Base-by-base conservation (phyloP, 2,888 invertebrate genomes). In the Epirrhoe alternata region DNA sequence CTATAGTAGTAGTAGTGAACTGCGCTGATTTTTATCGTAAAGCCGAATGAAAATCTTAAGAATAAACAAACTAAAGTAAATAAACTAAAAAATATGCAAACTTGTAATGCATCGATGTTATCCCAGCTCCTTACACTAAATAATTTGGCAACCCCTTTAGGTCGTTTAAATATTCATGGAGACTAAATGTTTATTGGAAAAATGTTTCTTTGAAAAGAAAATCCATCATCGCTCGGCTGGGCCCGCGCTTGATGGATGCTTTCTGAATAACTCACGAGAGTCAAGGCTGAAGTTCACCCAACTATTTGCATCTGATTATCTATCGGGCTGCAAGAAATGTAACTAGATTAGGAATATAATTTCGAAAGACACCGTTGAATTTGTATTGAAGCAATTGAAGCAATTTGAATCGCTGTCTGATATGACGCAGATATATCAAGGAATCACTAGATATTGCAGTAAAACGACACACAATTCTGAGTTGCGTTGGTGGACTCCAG, bases 181-280 rank as follows among this genome's bases (percentile, higher is more conserved):
- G 38, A 42, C 38, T 24, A 38, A 59, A 59, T 59, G 38, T 42
- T 42, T 38, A 24, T 51, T 42, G 14, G 10, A 54, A 54, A 61
- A 24, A 55, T 38, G 17, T 42, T 55, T 55, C 12, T 55, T 24
- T 47, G 7, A 16, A 6, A 30, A 52, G 31, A 45, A 58, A 54
- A 49, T 61, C 47, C 54, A 49, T 55, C 54, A 35, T 49, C 54
- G 54, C 38, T 49, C 5, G 47, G 54, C 53, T 53, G 47, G 35
- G 53, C 45, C 24, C n/a, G 12, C 31, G 16, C 53, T 17, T 61
- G 45, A 53, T 61, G 61, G 47, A 61, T 54, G 53, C 17, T 47
- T 61, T 61, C 53, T 53, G 61, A 61, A 54, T 61, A 54, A 61
- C 49, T 61, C 35, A 61, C 54, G 49, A 49, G 35, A 51, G 24